Evolutionary conservation across 2,113 vertebrate species (phyloP).

Genomic region (Hippoglossus stenolepis): DNA sequence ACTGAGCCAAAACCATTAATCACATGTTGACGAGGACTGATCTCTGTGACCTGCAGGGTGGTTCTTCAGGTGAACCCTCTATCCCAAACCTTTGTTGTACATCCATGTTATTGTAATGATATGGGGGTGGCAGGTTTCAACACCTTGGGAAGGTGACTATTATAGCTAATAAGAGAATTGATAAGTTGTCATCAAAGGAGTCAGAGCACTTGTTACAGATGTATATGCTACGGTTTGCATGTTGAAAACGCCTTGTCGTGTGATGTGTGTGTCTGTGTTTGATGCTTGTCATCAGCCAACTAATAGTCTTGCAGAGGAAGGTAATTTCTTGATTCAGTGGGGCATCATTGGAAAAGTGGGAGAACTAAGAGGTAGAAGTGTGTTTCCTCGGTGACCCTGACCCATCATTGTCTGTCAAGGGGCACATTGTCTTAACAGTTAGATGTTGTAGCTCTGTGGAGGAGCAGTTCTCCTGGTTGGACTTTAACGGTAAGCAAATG

Average conservation of each 20-base stretch:
- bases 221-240: slow-evolving; percentile 43
- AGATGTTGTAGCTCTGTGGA: slow-evolving; percentile 79
- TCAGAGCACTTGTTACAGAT: not conserved
- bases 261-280: slow-evolving; percentile 57
- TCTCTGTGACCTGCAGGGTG: not conserved
- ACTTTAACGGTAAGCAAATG: slow-evolving; percentile 83
- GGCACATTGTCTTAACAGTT: slow-evolving; percentile 74
- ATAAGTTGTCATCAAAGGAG: not conserved
- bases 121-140: slow-evolving; percentile 9
- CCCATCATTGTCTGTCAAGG: slow-evolving; percentile 74
- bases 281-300: slow-evolving; percentile 56
- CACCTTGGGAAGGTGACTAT: not conserved
- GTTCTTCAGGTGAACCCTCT: slow-evolving; percentile 8
- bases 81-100: not conserved
- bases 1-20: not conserved
- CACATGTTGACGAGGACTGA: not conserved
- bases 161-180: not conserved
- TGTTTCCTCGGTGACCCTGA: slow-evolving; percentile 67
- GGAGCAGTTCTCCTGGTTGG: slow-evolving; percentile 76
- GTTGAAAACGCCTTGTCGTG: slow-evolving; percentile 44
- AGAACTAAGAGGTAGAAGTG: slow-evolving; percentile 36
- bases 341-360: slow-evolving; percentile 41
- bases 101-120: not conserved
- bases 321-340: slow-evolving; percentile 37
- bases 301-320: slow-evolving; percentile 47